Evolutionary conservation across 2,888 invertebrate species (phyloP), one percentile per base, ranked within the genome.

Genomic region (Phrixothrix hirtus): DNA sequence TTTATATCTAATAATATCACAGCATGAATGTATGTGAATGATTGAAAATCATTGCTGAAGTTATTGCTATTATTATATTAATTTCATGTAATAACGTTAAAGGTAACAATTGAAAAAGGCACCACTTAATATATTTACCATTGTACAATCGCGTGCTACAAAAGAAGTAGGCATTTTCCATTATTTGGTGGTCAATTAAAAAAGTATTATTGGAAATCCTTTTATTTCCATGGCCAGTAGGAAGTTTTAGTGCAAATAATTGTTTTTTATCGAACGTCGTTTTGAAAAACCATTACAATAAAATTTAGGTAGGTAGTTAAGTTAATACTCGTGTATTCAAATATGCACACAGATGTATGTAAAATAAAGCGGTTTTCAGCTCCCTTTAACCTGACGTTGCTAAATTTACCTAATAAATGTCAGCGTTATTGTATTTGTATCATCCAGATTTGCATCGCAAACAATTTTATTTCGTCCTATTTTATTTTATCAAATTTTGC

Each of bases 381-480:
- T 41, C 46, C 55, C 56, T 46, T 43, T 43, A 48, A 50, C 51
- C 54, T 55, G 56, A 57, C 56, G 56, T 57, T 50, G 51, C 56
- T 51, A 59, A 59, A 59, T 59, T 59, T 57, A 56, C 59, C 59
- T 56, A 59, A 59, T 59, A 59, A 54, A 56, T 51, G 59, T 57
- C 56, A 52, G 48, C 49, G 46, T 59, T 56, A 57, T 58, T 58
- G 43, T 57, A 57, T 58, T 58, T 58, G 55, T 57, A 59, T 54
- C 47, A 54, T 57, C 44, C 41, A 48, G 56, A 56, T 51, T 56
- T 48, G 56, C 59, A 53, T 51, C 48, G 56, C 56, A 57, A 54
- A 54, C 59, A 59, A 35, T 50, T 57, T 49, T 46, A 36, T 21
- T 21, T 12, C 17, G 15, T 25, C 12, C 16, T 36, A 15, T 36